Evolutionary conservation across 2,113 vertebrate genomes (phyloP).

Genomic region (Aegotheles bennettii): DNA sequence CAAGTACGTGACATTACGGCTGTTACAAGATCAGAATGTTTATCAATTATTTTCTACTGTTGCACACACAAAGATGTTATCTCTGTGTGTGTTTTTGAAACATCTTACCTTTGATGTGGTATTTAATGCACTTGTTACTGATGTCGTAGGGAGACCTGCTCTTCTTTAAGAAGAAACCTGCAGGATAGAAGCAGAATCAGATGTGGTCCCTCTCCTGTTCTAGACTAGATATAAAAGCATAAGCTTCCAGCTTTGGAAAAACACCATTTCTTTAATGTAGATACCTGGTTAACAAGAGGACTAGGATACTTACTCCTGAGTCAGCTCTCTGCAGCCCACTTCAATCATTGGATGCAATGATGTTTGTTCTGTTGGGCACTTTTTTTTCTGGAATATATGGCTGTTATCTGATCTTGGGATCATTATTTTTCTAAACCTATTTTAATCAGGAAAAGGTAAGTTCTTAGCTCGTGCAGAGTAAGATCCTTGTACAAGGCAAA

Average conservation of each 20-base stretch:
- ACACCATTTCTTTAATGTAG: neutral
- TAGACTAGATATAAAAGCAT: neutral
- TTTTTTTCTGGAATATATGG: neutral
- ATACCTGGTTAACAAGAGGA: neutral
- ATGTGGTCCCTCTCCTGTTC: neutral
- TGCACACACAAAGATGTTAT: neutral
- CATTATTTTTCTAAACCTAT: neutral
- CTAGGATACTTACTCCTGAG: neutral
- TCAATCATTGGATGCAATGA: neutral
- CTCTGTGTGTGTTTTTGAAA: neutral
- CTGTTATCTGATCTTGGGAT: neutral
- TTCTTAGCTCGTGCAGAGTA: neutral
- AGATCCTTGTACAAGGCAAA: neutral
- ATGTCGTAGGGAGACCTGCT: neutral
- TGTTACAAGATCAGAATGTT: neutral
- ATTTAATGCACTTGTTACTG: neutral
- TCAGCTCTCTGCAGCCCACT: neutral
- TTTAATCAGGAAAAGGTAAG: neutral
- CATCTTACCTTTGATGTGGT: fast-evolving
- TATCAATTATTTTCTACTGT: neutral
- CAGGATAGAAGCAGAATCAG: neutral
- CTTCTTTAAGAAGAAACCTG: neutral
- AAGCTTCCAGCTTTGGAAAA: neutral
- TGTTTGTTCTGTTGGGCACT: neutral
- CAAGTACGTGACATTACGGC: neutral